phyloP scores from a whole-genome alignment of 2,113 vertebrate species.

The Chaetops frenatus region DNA sequence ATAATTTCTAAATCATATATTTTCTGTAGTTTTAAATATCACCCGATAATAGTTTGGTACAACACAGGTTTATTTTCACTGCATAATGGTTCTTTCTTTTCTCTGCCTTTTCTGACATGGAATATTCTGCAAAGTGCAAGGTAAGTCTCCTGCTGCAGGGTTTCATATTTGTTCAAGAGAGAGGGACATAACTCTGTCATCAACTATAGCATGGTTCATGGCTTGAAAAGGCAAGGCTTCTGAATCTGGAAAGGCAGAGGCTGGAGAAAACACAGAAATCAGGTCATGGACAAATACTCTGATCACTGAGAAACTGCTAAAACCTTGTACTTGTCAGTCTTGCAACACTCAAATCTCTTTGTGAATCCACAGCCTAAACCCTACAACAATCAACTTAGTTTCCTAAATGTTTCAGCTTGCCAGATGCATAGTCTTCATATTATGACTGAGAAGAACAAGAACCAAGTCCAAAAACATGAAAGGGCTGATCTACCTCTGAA shows the following conservation, averaged over 20 bases:
- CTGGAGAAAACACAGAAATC: neutral
- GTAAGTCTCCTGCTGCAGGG: neutral
- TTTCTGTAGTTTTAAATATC: neutral
- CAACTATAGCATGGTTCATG: neutral
- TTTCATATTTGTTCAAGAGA: neutral
- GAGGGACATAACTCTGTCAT: neutral
- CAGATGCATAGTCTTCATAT: neutral
- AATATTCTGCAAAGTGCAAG: neutral
- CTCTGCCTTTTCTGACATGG: neutral
- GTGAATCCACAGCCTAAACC: neutral
- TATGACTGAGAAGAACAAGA: neutral
- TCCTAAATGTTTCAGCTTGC: neutral
- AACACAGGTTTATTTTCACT: neutral
- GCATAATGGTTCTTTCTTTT: neutral
- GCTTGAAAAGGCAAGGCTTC: neutral
- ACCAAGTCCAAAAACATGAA: neutral
- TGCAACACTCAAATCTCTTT: neutral
- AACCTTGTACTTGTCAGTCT: neutral
- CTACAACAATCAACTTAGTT: neutral
- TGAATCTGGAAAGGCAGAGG: neutral
- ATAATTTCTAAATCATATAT: neutral
- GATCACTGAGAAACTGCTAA: neutral
- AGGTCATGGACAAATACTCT: neutral
- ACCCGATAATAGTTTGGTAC: neutral
- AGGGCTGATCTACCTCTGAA: neutral